Percentiles rank a stretch among this genome's conserved stretches.
phyloP scores from a whole-genome alignment of 2,888 invertebrate genomes.

The Chaitophorus viminalis region DNA sequence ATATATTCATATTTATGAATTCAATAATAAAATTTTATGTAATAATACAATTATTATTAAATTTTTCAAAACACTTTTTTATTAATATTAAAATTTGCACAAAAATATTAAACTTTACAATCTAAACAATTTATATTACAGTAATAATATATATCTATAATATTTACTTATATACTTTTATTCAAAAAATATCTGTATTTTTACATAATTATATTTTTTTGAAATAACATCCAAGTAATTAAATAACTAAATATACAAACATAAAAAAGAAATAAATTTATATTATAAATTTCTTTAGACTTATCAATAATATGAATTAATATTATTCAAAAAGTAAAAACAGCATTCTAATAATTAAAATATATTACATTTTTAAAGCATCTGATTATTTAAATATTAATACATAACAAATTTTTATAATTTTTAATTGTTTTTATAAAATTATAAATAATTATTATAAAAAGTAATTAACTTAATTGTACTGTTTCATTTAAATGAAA shows the following conservation, averaged over 20 bases:
- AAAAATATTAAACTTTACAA: slow-evolving; percentile 62
- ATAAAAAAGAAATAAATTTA: slow-evolving; percentile 56
- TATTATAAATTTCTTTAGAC: slow-evolving; percentile 55
- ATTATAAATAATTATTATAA: slow-evolving; percentile 62
- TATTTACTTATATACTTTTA: slow-evolving; percentile 41
- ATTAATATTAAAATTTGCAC: slow-evolving; percentile 62
- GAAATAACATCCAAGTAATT: slow-evolving; percentile 39
- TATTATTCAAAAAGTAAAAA: slow-evolving; percentile 58
- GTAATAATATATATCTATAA: slow-evolving; percentile 57
- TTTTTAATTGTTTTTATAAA: slow-evolving; percentile 62
- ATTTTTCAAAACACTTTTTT: slow-evolving; percentile 58
- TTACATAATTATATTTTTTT: slow-evolving; percentile 56
- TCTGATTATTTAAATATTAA: slow-evolving; percentile 63
- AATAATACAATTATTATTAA: background rate
- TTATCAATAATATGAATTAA: slow-evolving; percentile 50
- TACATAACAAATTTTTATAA: slow-evolving; percentile 63
- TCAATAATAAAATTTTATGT: background rate
- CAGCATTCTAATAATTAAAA: slow-evolving; percentile 55
- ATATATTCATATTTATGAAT: background rate
- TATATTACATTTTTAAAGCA: slow-evolving; percentile 62
- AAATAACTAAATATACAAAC: slow-evolving; percentile 60
- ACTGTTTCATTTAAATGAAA: slow-evolving; percentile 50
- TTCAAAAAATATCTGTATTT: slow-evolving; percentile 50
- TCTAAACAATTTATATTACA: slow-evolving; percentile 62
- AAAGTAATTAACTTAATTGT: slow-evolving; percentile 60